These are phyloP conservation scores for Psylliodes chrysocephalus DNA, from an alignment of 2,888 invertebrate genomes.

Conservation along the genomic window DNA sequence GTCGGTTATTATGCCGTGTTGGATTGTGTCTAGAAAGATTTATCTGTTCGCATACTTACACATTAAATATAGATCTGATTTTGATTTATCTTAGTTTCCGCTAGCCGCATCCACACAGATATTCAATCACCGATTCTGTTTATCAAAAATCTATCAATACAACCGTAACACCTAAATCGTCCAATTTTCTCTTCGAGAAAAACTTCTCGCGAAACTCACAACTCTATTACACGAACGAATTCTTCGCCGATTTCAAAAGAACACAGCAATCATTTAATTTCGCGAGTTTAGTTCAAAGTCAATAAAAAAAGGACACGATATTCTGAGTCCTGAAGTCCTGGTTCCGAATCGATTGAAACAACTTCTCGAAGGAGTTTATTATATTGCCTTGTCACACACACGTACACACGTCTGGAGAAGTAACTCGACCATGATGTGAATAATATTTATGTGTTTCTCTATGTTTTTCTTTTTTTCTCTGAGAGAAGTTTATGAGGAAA, in stretches of 20 bases:
- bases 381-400: slow-evolving; percentile 23
- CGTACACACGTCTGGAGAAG: slow-evolving; percentile 1
- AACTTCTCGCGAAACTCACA: slow-evolving; percentile 28
- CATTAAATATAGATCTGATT: no score
- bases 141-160: neutral
- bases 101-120: no score
- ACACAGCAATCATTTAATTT: slow-evolving; percentile 37
- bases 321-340: neutral
- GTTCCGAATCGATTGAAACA: slow-evolving; percentile 14
- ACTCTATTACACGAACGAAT: slow-evolving; percentile 33
- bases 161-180: neutral
- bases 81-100: no score
- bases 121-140: slow-evolving; percentile 5
- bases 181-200: neutral
- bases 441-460: slow-evolving; percentile 31
- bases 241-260: slow-evolving; percentile 31
- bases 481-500: slow-evolving; percentile 10
- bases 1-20: no score
- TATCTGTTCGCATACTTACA: no score
- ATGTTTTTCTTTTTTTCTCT: no score
- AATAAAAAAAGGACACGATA: slow-evolving; percentile 27
- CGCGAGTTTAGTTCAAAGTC: slow-evolving; percentile 27
- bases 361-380: slow-evolving; percentile 18
- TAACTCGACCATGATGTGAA: slow-evolving; percentile 29
- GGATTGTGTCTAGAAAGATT: no score